Evolutionary conservation across 2,113 vertebrate genomes (phyloP).

Genomic region (Cololabis saira): DNA sequence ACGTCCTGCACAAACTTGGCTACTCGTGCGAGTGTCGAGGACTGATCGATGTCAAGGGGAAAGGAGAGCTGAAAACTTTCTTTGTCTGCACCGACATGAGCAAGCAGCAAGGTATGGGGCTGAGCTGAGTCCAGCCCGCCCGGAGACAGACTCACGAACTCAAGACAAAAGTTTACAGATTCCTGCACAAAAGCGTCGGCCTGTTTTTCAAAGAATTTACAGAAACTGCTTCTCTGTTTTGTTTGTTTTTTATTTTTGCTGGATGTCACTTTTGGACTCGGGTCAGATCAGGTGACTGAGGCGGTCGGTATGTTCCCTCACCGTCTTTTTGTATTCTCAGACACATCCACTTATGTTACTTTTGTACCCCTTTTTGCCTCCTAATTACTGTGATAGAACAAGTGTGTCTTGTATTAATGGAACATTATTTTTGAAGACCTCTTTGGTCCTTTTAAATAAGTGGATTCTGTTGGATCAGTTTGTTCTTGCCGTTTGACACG

Average conservation of each 20-base stretch:
- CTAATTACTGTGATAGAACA: constrained; percentile 39
- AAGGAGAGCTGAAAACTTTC: constrained; percentile 95
- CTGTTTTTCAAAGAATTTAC: constrained; percentile 10
- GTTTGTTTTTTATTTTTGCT: background rate
- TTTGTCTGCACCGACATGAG: constrained; percentile 95
- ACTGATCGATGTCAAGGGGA: constrained; percentile 95
- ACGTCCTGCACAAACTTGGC: constrained; percentile 87
- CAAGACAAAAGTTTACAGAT: constrained; percentile 28
- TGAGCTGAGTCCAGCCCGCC: constrained; percentile 82
- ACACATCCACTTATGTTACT: constrained; percentile 25
- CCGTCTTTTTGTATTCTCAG: constrained; percentile 36
- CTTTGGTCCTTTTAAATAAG: constrained; percentile 16
- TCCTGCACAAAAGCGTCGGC: background rate
- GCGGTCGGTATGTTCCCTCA: constrained; percentile 17
- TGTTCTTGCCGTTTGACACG: too few species aligned
- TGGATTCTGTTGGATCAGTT: too few species aligned
- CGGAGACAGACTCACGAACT: constrained; percentile 9
- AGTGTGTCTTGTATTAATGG: constrained; percentile 40
- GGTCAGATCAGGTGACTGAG: constrained; percentile 9
- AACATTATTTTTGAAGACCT: constrained; percentile 41
- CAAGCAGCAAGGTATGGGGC: constrained; percentile 90
- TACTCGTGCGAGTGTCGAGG: constrained; percentile 96
- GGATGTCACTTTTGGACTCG: constrained; percentile 4
- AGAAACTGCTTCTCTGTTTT: background rate
- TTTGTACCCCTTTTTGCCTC: constrained; percentile 39